Percentiles rank a stretch among this genome's conserved stretches.
Evolutionary conservation across 2,113 vertebrate genomes (phyloP).

Genomic region (Electrona antarctica): DNA sequence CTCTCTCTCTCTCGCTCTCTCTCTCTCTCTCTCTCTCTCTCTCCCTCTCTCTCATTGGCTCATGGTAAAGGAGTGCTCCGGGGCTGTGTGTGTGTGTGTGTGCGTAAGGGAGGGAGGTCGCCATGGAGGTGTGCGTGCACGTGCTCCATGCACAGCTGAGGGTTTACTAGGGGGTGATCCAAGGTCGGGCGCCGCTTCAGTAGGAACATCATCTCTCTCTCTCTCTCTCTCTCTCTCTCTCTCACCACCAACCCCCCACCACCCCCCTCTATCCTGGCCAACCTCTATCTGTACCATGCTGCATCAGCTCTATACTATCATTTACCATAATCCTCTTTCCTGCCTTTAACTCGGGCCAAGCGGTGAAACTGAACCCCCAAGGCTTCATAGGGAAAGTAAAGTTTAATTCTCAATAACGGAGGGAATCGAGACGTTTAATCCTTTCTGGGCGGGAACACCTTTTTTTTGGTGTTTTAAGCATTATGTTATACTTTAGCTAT

Average conservation of each 20-base stretch:
- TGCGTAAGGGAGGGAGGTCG: background rate
- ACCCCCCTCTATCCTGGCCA: background rate
- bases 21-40: constrained; percentile 20
- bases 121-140: constrained; percentile 27
- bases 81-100: background rate
- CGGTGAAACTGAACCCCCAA: constrained; percentile 33
- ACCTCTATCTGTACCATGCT: constrained; percentile 60
- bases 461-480: too few relatives aligned
- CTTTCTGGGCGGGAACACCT: too few relatives aligned
- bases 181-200: constrained; percentile 65
- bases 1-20: constrained; percentile 11
- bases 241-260: constrained; percentile 42
- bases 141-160: constrained; percentile 53
- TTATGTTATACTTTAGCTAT: too few relatives aligned
- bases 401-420: background rate
- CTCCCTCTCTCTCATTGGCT: constrained; percentile 4
- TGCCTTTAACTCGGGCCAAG: constrained; percentile 48
- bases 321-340: constrained; percentile 61
- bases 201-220: constrained; percentile 45
- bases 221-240: constrained; percentile 23
- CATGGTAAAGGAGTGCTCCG: constrained; percentile 16
- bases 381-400: constrained; percentile 19
- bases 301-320: constrained; percentile 65
- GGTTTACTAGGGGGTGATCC: constrained; percentile 60
- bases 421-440: too few relatives aligned